These are phyloP conservation scores for Datnioides undecimradiatus DNA, from an alignment of 2,113 vertebrate genomes.

Conservation along the genomic window DNA sequence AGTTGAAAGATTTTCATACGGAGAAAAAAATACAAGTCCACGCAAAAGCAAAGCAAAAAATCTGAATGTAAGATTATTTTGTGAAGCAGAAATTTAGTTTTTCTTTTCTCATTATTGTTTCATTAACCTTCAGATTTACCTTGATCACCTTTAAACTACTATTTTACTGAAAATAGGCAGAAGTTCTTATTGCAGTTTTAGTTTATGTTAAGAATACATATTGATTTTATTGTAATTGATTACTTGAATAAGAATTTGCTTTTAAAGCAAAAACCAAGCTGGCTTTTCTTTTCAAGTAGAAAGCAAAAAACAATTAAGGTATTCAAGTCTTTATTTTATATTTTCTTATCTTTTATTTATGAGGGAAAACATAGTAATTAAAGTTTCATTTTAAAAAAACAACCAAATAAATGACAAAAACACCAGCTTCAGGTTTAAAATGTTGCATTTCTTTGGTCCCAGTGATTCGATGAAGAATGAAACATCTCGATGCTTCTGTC, in stretches of 20 bases:
- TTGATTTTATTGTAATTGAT: no score
- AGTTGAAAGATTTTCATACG: no score
- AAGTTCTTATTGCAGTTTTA: background rate
- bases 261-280: background rate
- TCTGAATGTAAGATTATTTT: background rate
- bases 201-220: background rate
- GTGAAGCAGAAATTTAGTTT: background rate
- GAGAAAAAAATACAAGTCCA: no score
- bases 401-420: background rate
- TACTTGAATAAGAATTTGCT: background rate
- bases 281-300: background rate
- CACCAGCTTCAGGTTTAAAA: background rate
- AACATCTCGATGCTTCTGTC: background rate
- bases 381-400: background rate
- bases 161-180: background rate
- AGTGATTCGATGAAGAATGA: background rate
- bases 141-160: background rate
- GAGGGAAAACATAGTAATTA: background rate
- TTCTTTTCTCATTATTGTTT: background rate
- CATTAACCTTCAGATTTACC: background rate
- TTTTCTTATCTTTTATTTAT: background rate
- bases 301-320: background rate
- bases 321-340: background rate
- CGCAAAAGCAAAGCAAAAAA: background rate
- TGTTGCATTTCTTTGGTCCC: background rate